Evolutionary conservation across 1,140 invertebrate species (phyloP), one percentile per base, ranked within the genome.

Genomic region (Cydia fagiglandana): DNA sequence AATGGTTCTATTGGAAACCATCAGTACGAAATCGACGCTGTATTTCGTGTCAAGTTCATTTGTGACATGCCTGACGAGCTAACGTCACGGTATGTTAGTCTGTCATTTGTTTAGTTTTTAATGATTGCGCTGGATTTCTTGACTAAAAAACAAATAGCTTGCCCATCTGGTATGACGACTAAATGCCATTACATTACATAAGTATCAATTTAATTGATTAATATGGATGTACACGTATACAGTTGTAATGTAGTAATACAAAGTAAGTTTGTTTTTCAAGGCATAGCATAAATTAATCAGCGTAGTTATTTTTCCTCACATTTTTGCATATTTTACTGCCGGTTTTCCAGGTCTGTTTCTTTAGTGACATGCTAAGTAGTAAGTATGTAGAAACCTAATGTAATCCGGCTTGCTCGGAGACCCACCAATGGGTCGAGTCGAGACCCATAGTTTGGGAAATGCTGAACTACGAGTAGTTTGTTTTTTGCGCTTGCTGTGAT

Each of bases 291-390:
- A 88, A 30, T 64, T 80, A 0, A 64, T 74, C 2, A 75, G 81
- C 6, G 74, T 81, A 10, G 5, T 13, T 81, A 0, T 77, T 75
- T 1, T 87, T 86, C 30, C 20, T 87, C 0, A 68, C 78, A 13
- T 87, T 88, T 53, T 74, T 88, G 3, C 77, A 76, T 7, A 70
- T 80, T 76, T 41, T 86, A 6, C 28, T 84, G 24, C 86, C 85
- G 64, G 84, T 87, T 75, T 86, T 78, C 53, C 82, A 84, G 24
- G 45, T 30, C 30, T 86, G 85, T 76, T 85, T 80, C 73, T 87
- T 87, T 24, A 84, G 84, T 0, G 81, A 87, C 64, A 64, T 83
- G 15, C 61, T n/a, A n/a, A n/a, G 86, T 4, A 83, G 82, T 4
- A 83, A 83, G 80, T 78, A 82, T 64, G 84, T 84, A 78, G 74